Evolutionary conservation across 2,888 invertebrate genomes (phyloP), one percentile per base, ranked within the genome.

Genomic region (Sialis lutaria): DNA sequence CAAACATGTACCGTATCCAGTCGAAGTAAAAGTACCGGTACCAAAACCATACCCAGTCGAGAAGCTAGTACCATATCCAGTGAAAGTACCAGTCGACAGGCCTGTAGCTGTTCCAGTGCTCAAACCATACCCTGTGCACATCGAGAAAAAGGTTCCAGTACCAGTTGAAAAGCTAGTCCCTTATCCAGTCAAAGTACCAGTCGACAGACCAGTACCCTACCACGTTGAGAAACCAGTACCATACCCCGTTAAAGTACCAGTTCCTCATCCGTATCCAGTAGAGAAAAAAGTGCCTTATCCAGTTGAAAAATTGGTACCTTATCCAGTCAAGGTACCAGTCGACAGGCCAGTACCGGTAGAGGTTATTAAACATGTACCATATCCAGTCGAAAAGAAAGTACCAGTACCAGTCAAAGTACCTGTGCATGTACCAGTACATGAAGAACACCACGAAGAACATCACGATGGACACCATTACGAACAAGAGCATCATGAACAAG

Each of bases 141-240:
- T 85, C 1, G 81, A 81, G 55, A 83, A 83, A 59, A 79, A 74
- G 46, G 78, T 84, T 44, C 82, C 83, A 2, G 82, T 82, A 63
- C 78, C 78, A 46, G 77, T 83, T 0, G 80, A 80, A 55, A 82
- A 82, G 62, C 67, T 70, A 44, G 77, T 79, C 41, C 81, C 79
- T 40, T 77, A 77, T 60, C 81, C 81, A 46, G 81, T 82, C 2
- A 79, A 82, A 61, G 74, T 80, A 41, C 72, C 67, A 43, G 70
- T 75, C 34, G 78, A 82, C 42, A 72, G 77, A 57, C 84, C 78
- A 40, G 72, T 82, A 5, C 81, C 82, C 6, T 79, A 81, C 10
- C 79, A 80, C 51, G 83, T 86, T 2, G 83, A 83, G 51, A 84
- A 84, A 60, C 82, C 79, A 37, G 81, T 84, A 53, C 86, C 86